Base-by-base conservation (phyloP, 2,113 vertebrate species). In the Romanogobio albipinnatus region DNA sequence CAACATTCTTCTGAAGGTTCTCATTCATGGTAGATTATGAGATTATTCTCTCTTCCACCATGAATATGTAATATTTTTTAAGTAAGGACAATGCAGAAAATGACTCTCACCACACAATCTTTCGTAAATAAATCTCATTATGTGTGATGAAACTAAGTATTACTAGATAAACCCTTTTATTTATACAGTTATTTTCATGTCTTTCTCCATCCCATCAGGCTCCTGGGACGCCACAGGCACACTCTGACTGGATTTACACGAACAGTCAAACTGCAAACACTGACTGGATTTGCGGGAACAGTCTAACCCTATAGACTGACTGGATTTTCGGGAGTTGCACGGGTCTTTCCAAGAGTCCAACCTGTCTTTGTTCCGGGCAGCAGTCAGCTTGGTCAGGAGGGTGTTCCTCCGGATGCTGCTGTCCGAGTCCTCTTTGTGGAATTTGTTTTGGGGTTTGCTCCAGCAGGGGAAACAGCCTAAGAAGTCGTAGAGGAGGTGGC, bases 401-500 rank as follows among this genome's bases (percentile, higher is more conserved):
- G 96, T 97, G 87, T 96, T 97, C 68, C 94, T 91, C 19, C 94
- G 94, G 89, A 95, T 94, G 90, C 94, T 95, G 91, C 96, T 98
- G 91, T 98, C 96, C 0, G 97, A 97, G 83, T 97, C 96, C 82
- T 95, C 96, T 87, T 95, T 96, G 81, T 88, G 92, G 58, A 95
- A 88, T 0, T 77, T 92, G 81, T 77, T 87, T 19, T 91, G 66
- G 2, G 91, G 83, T 66, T 90, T 94, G 66, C 87, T 91, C 90
- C 96, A 97, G 82, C 97, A 98, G 0, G 91, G 94, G 75, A 98
- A 93, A 82, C 94, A 95, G 76, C 90, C 88, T 39, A 95, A 49
- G 11, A 96, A 96, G 92, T 98, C 97, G 13, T 96, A 94, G 22
- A 98, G 93, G 29, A 99, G 96, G 81, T 97, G 96, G 0, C 98